Percentiles rank a stretch among this genome's conserved stretches.
Evolutionary conservation across 2,113 vertebrate species (phyloP).

Genomic region (Kryptolebias marmoratus): DNA sequence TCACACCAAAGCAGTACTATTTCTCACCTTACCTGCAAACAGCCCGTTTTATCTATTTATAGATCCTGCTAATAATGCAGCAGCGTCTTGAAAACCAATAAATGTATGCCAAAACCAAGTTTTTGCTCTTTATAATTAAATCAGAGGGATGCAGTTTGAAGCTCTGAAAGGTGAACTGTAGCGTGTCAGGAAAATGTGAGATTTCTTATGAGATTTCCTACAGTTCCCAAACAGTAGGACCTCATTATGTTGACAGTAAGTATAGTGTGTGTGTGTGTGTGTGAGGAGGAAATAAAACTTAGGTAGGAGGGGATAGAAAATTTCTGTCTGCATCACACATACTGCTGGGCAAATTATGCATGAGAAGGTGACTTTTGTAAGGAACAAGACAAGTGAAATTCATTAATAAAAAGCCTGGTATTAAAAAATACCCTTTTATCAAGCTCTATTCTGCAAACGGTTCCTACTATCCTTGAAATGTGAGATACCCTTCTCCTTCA

Average conservation of each 20-base stretch:
- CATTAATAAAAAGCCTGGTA: conserved; percentile 19
- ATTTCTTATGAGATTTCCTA: conserved; percentile 40
- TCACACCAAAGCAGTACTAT: conserved; percentile 32
- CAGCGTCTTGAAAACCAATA: conserved; percentile 48
- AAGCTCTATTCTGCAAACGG: neutral
- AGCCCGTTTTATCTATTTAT: conserved; percentile 54
- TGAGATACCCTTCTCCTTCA: neutral
- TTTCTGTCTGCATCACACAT: conserved; percentile 1
- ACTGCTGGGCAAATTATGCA: conserved; percentile 46
- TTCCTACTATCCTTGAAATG: conserved; percentile 2
- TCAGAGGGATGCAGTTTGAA: conserved; percentile 23
- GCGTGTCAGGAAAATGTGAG: neutral
- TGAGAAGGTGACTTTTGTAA: conserved; percentile 46
- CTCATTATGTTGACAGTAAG: conserved; percentile 58
- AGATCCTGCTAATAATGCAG: conserved; percentile 52
- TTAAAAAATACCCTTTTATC: conserved; percentile 9
- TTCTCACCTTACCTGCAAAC: conserved; percentile 47
- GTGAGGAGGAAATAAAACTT: conserved; percentile 3
- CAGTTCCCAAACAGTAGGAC: conserved; percentile 44
- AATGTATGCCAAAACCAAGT: conserved; percentile 28
- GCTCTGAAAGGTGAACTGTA: conserved; percentile 17
- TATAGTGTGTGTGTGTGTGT: conserved; percentile 23
- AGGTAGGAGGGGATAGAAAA: conserved; percentile 1
- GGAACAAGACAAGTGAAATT: conserved; percentile 32
- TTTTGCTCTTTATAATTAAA: conserved; percentile 27